A percentile compares a stretch with the other conserved stretches of the same genome.
Conservation (phyloP, 2,113 vertebrate species). For the Gavia stellata region DNA sequence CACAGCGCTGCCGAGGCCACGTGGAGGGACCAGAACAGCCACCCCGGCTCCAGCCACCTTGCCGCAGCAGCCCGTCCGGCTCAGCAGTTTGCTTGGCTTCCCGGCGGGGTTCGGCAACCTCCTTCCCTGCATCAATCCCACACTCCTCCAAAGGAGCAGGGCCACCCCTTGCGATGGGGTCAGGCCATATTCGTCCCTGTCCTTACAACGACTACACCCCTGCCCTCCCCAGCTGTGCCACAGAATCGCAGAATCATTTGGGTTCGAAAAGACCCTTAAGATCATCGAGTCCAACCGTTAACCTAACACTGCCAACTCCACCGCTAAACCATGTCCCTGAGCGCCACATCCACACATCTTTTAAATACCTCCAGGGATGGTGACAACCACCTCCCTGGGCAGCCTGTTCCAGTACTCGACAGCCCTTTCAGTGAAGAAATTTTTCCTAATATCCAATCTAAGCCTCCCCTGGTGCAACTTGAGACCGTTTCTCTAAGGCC, state of each 20-base stretch:
- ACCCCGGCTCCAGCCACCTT: background rate
- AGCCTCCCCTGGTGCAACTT: background rate
- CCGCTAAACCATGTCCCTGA: background rate
- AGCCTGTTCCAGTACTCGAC: background rate
- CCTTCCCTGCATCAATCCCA: background rate
- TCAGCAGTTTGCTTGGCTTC: background rate
- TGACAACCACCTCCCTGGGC: background rate
- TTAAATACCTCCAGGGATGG: background rate
- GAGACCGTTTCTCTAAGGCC: background rate
- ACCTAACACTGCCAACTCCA: background rate
- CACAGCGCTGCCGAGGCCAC: background rate
- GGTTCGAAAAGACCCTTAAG: background rate
- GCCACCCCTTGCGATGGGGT: rapidly evolving
- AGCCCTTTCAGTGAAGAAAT: background rate
- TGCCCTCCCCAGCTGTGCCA: background rate
- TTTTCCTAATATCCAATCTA: background rate
- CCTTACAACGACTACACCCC: background rate
- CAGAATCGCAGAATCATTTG: background rate
- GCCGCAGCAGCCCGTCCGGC: rapidly evolving
- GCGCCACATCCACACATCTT: rapidly evolving
- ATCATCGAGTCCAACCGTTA: rapidly evolving
- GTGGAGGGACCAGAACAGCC: background rate
- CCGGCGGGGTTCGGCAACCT: background rate
- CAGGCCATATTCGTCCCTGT: rapidly evolving
- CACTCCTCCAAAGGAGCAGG: rapidly evolving